Percentiles rank a stretch among this genome's conserved stretches.
Conservation (phyloP, 2,888 invertebrate species). For the Cerceris rybyensis region DNA sequence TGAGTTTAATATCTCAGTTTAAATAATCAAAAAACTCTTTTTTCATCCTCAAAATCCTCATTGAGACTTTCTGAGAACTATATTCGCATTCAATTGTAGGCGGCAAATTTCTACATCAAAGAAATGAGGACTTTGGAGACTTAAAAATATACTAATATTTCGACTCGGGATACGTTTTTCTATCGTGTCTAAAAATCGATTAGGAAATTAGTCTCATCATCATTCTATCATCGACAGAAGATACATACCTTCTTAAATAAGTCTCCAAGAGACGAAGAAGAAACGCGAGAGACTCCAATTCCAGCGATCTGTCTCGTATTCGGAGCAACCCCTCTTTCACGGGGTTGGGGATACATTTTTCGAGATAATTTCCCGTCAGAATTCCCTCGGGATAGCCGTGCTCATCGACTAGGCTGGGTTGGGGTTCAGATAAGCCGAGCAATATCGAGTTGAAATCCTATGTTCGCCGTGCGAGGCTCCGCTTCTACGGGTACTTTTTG, state of each 20-base stretch:
- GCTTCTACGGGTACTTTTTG: slow-evolving; percentile 35
- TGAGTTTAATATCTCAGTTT: too few relatives aligned
- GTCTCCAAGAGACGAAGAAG: slow-evolving; percentile 2
- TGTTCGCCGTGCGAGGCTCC: slow-evolving; percentile 21
- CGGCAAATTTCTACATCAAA: too few relatives aligned
- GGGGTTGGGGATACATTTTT: slow-evolving; percentile 67
- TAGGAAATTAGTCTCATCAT: slow-evolving; percentile 47
- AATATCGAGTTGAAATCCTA: slow-evolving; percentile 60
- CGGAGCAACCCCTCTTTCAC: slow-evolving; percentile 23
- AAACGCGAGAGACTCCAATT: slow-evolving; percentile 30
- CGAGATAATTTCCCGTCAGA: slow-evolving; percentile 73
- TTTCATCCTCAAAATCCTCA: too few relatives aligned
- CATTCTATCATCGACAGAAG: slow-evolving; percentile 4
- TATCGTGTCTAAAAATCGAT: slow-evolving; percentile 40
- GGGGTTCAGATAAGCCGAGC: slow-evolving; percentile 55
- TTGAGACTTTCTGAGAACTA: too few relatives aligned
- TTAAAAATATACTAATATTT: too few relatives aligned
- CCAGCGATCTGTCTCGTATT: slow-evolving; percentile 54
- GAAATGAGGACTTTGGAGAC: too few relatives aligned
- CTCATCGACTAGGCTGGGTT: slow-evolving; percentile 38
- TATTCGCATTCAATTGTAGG: too few relatives aligned
- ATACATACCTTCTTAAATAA: not conserved
- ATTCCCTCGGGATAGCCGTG: slow-evolving; percentile 58
- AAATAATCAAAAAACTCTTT: too few relatives aligned
- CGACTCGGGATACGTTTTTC: slow-evolving; percentile 42